Conservation (phyloP, 2,113 vertebrate species). For the Megaptera novaeangliae region DNA sequence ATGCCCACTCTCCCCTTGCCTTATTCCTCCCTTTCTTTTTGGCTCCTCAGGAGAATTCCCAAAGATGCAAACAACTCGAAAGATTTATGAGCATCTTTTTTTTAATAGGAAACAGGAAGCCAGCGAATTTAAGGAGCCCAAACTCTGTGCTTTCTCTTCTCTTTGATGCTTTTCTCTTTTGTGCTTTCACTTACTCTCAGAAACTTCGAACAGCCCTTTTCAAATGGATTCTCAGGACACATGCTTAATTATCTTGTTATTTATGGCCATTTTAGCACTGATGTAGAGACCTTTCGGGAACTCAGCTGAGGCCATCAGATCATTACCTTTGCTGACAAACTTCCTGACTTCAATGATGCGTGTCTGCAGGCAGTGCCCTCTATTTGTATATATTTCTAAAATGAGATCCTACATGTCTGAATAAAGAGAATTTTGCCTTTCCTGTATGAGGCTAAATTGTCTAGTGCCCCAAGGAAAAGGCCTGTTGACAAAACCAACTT, state of each 20-base stretch:
- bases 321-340: constrained; percentile 48
- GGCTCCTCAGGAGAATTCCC: background rate
- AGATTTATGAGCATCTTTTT: background rate
- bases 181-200: constrained; percentile 19
- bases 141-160: background rate
- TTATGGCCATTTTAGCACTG: constrained; percentile 60
- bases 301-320: constrained; percentile 7
- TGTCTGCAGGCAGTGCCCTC: background rate
- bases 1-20: accelerated
- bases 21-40: background rate
- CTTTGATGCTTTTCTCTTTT: background rate
- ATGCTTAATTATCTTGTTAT: constrained; percentile 61
- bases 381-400: constrained; percentile 21
- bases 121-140: background rate
- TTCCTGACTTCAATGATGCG: background rate
- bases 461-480: background rate
- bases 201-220: constrained; percentile 31
- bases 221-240: constrained; percentile 11
- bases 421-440: constrained; percentile 11
- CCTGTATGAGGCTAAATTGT: background rate
- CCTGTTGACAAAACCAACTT: background rate
- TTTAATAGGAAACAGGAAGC: background rate
- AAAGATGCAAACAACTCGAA: background rate
- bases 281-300: constrained; percentile 15
- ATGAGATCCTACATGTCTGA: background rate